Conservation (phyloP, 2,888 invertebrate genomes). For the Pristionchus fissidentatus region DNA sequence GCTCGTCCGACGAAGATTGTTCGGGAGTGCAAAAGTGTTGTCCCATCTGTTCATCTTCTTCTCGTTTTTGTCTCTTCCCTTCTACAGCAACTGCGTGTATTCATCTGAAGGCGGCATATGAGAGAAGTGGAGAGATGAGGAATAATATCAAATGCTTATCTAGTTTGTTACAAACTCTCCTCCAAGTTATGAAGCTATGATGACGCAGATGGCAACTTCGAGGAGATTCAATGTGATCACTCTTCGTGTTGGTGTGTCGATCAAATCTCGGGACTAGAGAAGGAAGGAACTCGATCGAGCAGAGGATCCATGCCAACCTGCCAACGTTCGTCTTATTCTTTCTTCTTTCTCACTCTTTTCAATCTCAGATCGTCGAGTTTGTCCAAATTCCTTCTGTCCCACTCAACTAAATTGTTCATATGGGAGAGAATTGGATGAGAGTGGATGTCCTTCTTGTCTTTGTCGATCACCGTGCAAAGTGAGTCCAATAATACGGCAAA, state of each 20-base stretch:
- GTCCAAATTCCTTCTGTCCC: conserved; percentile 49
- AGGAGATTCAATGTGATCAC: conserved; percentile 67
- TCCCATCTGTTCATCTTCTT: conserved; percentile 65
- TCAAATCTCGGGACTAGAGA: conserved; percentile 61
- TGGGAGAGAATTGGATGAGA: conserved; percentile 67
- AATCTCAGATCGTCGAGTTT: conserved; percentile 48
- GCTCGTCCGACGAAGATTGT: conserved; percentile 66
- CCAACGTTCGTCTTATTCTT: conserved; percentile 48
- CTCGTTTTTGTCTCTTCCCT: conserved; percentile 58
- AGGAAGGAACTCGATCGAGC: conserved; percentile 65
- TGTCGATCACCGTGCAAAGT: conserved; percentile 70
- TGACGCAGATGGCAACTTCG: conserved; percentile 64
- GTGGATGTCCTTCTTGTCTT: conserved; percentile 69
- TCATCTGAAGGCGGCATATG: conserved; percentile 65
- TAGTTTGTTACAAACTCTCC: neutral
- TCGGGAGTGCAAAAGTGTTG: conserved; percentile 66
- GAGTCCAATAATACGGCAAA: neutral
- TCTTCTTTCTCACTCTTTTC: neutral
- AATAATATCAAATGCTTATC: conserved; percentile 45
- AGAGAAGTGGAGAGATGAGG: conserved; percentile 65
- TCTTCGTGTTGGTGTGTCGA: conserved; percentile 72
- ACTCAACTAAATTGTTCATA: conserved; percentile 59
- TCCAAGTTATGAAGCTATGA: neutral
- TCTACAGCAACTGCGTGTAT: conserved; percentile 67
- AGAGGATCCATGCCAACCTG: conserved; percentile 63